phyloP scores from a whole-genome alignment of 2,888 invertebrate genomes.

The Hyposoter didymator region DNA sequence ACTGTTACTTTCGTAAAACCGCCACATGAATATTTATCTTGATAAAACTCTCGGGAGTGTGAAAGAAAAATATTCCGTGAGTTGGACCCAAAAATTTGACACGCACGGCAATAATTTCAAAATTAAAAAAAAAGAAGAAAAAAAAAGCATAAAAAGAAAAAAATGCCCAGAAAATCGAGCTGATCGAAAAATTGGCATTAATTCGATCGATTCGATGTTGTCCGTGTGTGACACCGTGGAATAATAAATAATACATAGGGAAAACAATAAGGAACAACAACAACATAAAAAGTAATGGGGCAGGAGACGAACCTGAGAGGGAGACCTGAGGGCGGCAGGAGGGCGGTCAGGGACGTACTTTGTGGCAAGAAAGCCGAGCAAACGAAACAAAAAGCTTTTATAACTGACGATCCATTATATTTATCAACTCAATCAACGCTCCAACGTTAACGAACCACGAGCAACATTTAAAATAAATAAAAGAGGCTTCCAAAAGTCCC shows the following conservation, averaged over 20 bases:
- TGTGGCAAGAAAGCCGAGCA: slow-evolving; percentile 77
- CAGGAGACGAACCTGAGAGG: slow-evolving; percentile 78
- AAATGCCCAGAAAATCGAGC: neutral
- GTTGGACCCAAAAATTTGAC: neutral
- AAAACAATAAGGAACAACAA: neutral
- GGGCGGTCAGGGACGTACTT: slow-evolving; percentile 83
- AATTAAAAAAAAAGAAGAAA: slow-evolving; percentile 24
- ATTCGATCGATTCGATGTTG: slow-evolving; percentile 48
- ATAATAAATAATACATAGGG: slow-evolving; percentile 9
- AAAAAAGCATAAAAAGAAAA: neutral
- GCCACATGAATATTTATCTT: slow-evolving; percentile 37
- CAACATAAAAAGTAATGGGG: slow-evolving; percentile 71
- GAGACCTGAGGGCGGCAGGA: slow-evolving; percentile 82
- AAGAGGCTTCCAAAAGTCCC: slow-evolving; percentile 13
- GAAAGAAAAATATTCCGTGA: slow-evolving; percentile 19
- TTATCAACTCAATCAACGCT: neutral
- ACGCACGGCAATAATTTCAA: neutral
- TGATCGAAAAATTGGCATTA: slow-evolving; percentile 40
- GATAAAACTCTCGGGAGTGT: neutral
- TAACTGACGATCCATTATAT: neutral
- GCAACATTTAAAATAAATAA: neutral
- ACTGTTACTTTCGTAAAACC: slow-evolving; percentile 45
- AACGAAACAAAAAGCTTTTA: neutral
- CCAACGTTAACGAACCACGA: slow-evolving; percentile 10
- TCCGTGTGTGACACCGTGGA: slow-evolving; percentile 33